Evolutionary conservation across 2,888 invertebrate genomes (phyloP).

Genomic region (Cheilosia pagana): DNA sequence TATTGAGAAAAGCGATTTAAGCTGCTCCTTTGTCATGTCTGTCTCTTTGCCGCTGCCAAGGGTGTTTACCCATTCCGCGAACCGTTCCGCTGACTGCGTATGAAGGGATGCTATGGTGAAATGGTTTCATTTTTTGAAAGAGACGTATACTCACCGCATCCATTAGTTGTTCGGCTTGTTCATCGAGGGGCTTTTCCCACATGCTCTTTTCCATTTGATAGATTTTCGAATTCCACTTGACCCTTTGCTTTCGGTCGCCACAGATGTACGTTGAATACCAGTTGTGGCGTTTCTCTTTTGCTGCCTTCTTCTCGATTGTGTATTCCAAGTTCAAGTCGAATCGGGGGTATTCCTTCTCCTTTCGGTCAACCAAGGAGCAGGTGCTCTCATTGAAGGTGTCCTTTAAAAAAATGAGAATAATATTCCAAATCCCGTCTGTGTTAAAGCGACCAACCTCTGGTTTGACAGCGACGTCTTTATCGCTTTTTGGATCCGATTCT

Average conservation of each 20-base stretch:
- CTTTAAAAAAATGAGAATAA: neutral
- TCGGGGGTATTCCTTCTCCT: constrained; percentile 79
- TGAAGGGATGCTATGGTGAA: neutral
- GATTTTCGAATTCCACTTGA: constrained; percentile 82
- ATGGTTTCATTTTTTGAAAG: neutral
- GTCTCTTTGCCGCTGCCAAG: constrained; percentile 79
- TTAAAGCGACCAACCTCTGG: constrained; percentile 63
- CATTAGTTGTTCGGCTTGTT: constrained; percentile 83
- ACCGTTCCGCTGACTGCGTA: constrained; percentile 80
- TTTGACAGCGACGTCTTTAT: constrained; percentile 62
- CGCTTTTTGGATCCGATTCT: constrained; percentile 70
- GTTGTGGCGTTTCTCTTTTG: constrained; percentile 76
- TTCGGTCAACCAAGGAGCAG: constrained; percentile 79
- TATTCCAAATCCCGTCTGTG: no score
- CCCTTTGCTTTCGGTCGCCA: constrained; percentile 79
- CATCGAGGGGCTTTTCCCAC: constrained; percentile 80
- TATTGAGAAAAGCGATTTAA: constrained; percentile 82
- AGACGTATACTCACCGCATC: constrained; percentile 79
- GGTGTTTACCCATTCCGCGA: constrained; percentile 81
- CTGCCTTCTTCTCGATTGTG: constrained; percentile 77
- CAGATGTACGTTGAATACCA: constrained; percentile 81
- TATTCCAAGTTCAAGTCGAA: constrained; percentile 79
- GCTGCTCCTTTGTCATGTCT: constrained; percentile 80
- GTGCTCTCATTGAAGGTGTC: constrained; percentile 80
- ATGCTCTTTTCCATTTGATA: constrained; percentile 78